Base-by-base conservation (phyloP, 2,113 vertebrate genomes). In the Maccullochella peelii region DNA sequence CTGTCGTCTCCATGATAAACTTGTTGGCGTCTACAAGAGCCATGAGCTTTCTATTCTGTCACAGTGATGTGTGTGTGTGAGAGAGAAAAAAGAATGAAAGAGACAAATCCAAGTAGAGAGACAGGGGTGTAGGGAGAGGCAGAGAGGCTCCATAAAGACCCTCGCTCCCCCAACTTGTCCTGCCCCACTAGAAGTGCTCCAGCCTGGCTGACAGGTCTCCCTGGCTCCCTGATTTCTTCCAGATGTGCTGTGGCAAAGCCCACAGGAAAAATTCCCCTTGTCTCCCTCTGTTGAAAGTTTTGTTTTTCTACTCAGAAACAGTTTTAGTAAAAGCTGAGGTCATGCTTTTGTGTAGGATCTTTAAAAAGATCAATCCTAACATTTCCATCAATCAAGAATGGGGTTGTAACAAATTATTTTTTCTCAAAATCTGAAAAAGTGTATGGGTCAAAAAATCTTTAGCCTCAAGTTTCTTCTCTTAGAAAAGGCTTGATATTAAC, bases 241-340 rank as follows among this genome's bases (percentile, higher is more conserved):
- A 96, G 94, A 95, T 96, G 95, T 92, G 82, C 61, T 74, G 85
- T 88, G 90, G 86, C 83, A 84, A 88, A 92, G 83, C 80, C 90
- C 86, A 83, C 61, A 92, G 89, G 89, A 57, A 83, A 81, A 92
- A 90, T 86, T 40, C 71, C 47, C 62, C 33, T 61, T 2, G 11
- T 78, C 57, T 80, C 76, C 55, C 88, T 82, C 77, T 86, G 84
- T 61, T 89, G 30, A 77, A 78, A 40, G 42, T 84, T 87, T 88
- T 89, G 85, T 88, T 94, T 95, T 93, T 91, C 76, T 88, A 83
- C 62, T 82, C 78, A 89, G 75, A 86, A 89, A 82, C 44, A 66
- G 68, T 70, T 87, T 92, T 47, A 86, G 85, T 78, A 84, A 87
- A 91, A 80, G 16, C 73, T 12, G 68, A 80, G 55, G 58, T 90